phyloP scores from a whole-genome alignment of 2,797 vertebrate genomes.

The Lophotriccus pileatus region DNA sequence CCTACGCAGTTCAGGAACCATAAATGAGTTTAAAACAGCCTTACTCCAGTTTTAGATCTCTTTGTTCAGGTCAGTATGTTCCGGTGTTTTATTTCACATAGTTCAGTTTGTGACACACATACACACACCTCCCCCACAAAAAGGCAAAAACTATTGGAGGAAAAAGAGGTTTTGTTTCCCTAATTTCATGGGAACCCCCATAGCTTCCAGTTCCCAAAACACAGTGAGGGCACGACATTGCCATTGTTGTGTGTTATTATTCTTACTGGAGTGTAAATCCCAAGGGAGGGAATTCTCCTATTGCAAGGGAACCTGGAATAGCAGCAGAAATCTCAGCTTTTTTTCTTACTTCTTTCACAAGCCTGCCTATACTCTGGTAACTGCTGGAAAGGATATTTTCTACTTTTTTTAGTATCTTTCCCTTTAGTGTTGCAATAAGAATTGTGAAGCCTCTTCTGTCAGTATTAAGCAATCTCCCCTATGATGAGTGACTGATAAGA shows the following conservation, averaged over 20 bases:
- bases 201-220: constrained; percentile 27
- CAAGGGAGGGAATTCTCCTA: not conserved
- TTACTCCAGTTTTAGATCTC: not conserved
- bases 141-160: not conserved
- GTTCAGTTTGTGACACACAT: not conserved
- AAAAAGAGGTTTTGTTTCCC: constrained; percentile 18
- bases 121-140: rapidly evolving
- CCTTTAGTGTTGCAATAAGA: not conserved
- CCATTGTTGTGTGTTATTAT: not conserved
- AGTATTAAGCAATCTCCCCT: not conserved
- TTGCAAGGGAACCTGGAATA: not conserved
- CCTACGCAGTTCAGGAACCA: not conserved
- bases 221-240: rapidly evolving
- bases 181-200: constrained; percentile 35
- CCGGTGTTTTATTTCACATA: not conserved
- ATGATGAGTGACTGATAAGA: not conserved
- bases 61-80: not conserved
- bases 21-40: not conserved
- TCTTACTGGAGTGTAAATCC: not conserved
- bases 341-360: not conserved
- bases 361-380: not conserved
- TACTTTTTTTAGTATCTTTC: not conserved
- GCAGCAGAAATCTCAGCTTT: not conserved
- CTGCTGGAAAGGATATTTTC: not conserved
- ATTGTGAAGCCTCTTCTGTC: not conserved